phyloP scores from a whole-genome alignment of 2,888 invertebrate species.

The Andricus quercusramuli region DNA sequence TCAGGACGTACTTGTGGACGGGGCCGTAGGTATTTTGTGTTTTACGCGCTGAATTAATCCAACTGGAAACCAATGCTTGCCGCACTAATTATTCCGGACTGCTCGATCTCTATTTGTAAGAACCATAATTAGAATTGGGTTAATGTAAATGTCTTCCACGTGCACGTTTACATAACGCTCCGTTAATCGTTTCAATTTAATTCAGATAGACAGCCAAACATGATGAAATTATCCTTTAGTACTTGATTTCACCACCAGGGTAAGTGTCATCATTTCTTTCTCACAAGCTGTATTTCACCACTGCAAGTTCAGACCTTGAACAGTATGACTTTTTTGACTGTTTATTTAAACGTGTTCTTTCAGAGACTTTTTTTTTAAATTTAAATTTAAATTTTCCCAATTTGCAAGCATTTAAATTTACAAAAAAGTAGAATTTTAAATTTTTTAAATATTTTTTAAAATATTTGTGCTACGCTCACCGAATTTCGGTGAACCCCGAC shows the following conservation, averaged over 20 bases:
- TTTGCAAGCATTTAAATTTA: no score
- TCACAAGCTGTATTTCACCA: neutral
- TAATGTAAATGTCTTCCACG: conserved; percentile 51
- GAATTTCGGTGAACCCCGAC: no score
- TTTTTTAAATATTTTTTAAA: no score
- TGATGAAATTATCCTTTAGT: neutral
- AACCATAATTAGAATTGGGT: conserved; percentile 54
- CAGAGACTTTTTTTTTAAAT: no score
- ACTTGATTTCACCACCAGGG: neutral
- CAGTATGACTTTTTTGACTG: no score
- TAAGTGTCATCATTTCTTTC: neutral
- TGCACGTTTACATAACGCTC: conserved; percentile 17
- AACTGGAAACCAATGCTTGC: conserved; percentile 51
- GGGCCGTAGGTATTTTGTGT: neutral
- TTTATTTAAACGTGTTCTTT: no score
- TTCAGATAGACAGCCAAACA: neutral
- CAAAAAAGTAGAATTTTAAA: no score
- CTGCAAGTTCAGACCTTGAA: no score
- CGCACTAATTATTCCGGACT: conserved; percentile 49
- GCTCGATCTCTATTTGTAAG: conserved; percentile 50
- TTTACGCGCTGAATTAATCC: conserved; percentile 53
- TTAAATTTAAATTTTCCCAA: no score
- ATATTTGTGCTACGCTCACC: no score
- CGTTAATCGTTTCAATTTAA: neutral
- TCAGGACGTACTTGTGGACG: conserved; percentile 21